Evolutionary conservation across 2,888 invertebrate genomes (phyloP), one percentile per base, ranked within the genome.

Genomic region (Brachylomia viminalis): DNA sequence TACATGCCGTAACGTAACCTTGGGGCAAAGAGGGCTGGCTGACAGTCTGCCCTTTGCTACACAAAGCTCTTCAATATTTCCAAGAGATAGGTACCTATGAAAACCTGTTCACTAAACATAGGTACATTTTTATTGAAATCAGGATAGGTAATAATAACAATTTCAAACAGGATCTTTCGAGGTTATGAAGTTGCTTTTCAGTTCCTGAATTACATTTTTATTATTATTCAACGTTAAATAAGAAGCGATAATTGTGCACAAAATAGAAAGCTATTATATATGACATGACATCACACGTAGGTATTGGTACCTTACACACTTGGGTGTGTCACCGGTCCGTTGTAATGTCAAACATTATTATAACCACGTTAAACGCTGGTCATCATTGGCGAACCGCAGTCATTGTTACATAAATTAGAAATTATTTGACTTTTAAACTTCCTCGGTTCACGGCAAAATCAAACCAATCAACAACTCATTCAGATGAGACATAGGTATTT

Each of bases 231-330:
- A 38, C 38, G 42, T 64, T 65, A 62, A 75, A 66, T 45, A 62
- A 61, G 65, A 81, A 78, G 69, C 65, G 74, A 64, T 76, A 84
- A 80, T 82, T 71, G 70, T 75, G 69, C 20, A 72, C 69, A 79
- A 78, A 89, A 89, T 87, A 88, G 91, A 91, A 91, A 91, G 91
- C 80, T 75, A 76, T 87, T 84, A 33, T 20, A 84, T 79, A 79
- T 80, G 65, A 79, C 75, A 33, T 82, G 75, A 72, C 77, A 75
- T 75, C 33, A 83, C 27, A 71, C 58, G 10, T 38, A n/a, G n/a
- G 56, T 27, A 33, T 20, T 10, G n/a, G n/a, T n/a, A n/a, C n/a
- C n/a, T n/a, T n/a, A n/a, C n/a, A n/a, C n/a, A n/a, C n/a, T n/a
- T n/a, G 38, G 49, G 62, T 82, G 38, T 64, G 82, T 77, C 74